Evolutionary conservation across 1,140 invertebrate genomes (phyloP), one percentile per base, ranked within the genome.

Genomic region (Gryllus bimaculatus): DNA sequence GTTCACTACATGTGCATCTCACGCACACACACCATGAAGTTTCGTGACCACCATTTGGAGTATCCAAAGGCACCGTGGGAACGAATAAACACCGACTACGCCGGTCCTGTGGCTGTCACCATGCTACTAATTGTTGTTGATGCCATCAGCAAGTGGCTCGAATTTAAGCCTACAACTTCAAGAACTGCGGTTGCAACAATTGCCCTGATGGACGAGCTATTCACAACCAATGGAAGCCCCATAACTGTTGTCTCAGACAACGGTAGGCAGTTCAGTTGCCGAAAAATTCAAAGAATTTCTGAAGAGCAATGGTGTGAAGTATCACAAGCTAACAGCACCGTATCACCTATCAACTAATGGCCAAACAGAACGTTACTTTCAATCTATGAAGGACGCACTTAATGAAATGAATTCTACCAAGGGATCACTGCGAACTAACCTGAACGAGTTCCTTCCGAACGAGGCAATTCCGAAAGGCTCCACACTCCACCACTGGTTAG

Each of bases 321-420:
- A n/a, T n/a, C n/a, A n/a, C 74, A 75, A 75, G n/a, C n/a, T n/a
- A n/a, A 20, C n/a, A 20, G 74, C 74, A 8, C 74, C 74, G n/a
- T n/a, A n/a, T n/a, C n/a, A n/a, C n/a, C n/a, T 75, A 75, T 75
- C 74, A 75, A n/a, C 74, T n/a, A 75, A 75, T 39, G 74, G 74
- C 26, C 74, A 75, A 75, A n/a, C 74, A 20, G 74, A 75, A 80
- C 79, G 83, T 2, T 83, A 82, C 74, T 84, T 85, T 0, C 82
- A 84, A 80, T 84, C 83, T 1, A 66, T 83, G 0, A 84, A 84
- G 48, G 81, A 83, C n/a, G 82, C 82, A 7, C 78, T 83, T 0
- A 8, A 78, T 7, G 73, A 66, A 0, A 81, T 82, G 82, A n/a
- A 7, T 13, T 77, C 80, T 4, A 82, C 78, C 0, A 48, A 26